phyloP scores from a whole-genome alignment of 2,888 invertebrate species.

The Syritta pipiens region DNA sequence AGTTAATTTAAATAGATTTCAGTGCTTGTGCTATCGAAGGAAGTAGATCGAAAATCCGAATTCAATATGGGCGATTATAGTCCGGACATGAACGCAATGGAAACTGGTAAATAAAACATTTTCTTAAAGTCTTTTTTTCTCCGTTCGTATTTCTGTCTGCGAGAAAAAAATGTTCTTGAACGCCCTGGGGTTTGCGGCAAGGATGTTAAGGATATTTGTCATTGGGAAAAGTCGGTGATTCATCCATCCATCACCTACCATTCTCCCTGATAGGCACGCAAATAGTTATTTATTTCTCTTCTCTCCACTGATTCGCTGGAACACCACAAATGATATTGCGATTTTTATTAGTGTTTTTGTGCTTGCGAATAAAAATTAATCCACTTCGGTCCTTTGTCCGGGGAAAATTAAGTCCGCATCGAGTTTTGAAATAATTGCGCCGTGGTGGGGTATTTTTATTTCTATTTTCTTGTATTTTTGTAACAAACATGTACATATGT shows the following conservation, averaged over 20 bases:
- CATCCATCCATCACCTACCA: constrained; percentile 33
- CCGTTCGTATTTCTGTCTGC: neutral
- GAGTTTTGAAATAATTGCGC: too few species aligned
- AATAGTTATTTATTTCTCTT: constrained; percentile 24
- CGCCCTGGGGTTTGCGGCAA: neutral
- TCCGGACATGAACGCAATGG: constrained; percentile 71
- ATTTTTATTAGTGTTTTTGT: too few species aligned
- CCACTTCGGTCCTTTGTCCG: too few species aligned
- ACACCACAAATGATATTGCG: neutral
- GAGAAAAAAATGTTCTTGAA: neutral
- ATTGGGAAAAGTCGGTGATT: constrained; percentile 53
- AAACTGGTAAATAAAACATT: constrained; percentile 77
- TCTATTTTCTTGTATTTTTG: too few species aligned
- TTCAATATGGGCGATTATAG: constrained; percentile 67
- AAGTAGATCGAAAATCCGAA: constrained; percentile 8
- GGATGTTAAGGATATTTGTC: constrained; percentile 30
- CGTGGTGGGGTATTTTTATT: too few species aligned
- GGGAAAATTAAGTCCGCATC: too few species aligned
- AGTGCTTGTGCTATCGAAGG: too few species aligned
- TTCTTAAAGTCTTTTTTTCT: neutral
- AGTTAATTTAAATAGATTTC: too few species aligned
- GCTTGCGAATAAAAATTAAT: too few species aligned
- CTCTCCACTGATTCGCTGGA: neutral
- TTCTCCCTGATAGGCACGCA: too few species aligned
- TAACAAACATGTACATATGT: too few species aligned